Evolutionary conservation across 2,888 invertebrate genomes (phyloP), one percentile per base, ranked within the genome.

Genomic region (Conus canariensis): DNA sequence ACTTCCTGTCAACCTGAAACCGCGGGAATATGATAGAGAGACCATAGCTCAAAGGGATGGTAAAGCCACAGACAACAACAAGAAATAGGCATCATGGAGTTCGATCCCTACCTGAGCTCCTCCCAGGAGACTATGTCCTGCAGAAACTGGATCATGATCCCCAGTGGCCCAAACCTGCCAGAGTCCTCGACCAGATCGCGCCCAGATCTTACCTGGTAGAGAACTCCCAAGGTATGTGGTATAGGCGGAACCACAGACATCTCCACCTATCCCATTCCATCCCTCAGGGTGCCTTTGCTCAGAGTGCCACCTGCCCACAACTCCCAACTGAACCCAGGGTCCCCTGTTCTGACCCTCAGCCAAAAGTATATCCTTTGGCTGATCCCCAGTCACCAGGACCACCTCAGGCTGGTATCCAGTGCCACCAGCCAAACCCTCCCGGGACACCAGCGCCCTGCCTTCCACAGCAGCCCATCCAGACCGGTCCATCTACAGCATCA

Each of bases 61-160:
- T 8, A 64, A 30, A 25, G 0, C 19, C 14, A 60, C 4, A 14
- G 14, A 14, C 0, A 7, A 16, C 86, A 64, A 30, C 64, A 64
- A 64, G 22, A n/a, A 86, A 86, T 64, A 60, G 22, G n/a, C 86
- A 67, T 86, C 86, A 86, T 64, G 86, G 86, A n/a, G 86, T 25
- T n/a, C 7, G 0, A 7, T 59, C 7, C 45, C 64, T 64, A 1
- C 86, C 86, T 6, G 64, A 60, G 60, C 64, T 86, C 25, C 60
- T 56, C 9, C 60, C 70, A 19, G 70, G 70, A 70, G 70, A 70
- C 70, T 22, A 70, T 22, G 70, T 70, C 70, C 70, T 70, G 19
- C 70, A 70, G 22, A 70, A 70, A 22, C 70, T 70, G 22, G 70
- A 58, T 22, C 59, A 59, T 25, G 86, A 86, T 12, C 19, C 70